Base-by-base conservation (phyloP, 2,888 invertebrate genomes). In the Cremastinae sp. region DNA sequence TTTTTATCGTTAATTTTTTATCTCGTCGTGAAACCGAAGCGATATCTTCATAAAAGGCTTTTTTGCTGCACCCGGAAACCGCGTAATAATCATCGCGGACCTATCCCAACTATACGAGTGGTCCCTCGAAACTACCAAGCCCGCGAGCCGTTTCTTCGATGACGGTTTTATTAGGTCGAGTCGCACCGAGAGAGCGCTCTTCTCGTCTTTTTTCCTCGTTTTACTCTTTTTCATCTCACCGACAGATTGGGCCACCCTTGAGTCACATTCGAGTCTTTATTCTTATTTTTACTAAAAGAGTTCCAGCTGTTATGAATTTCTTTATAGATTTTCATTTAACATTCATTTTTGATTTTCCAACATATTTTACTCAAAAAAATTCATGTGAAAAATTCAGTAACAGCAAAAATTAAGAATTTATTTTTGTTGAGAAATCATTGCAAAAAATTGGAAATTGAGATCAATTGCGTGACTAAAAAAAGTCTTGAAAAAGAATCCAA, bases 91-190 rank as follows among this genome's bases (percentile, higher is more conserved):
- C 47, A 8, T 49, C 43, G 28, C 56, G 43, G 72, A 70, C 69
- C 70, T 35, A 66, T 72, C 51, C 62, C 61, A 56, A 71, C 47
- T 37, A 53, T 37, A 14, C 41, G 20, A 18, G 3, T 12, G 22
- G 37, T 37, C n/a, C 22, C 45, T 18, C 53, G 66, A 35, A 51
- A 72, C 62, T 28, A n/a, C 56, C 41, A 55, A 71, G 68, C 41
- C 56, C 66, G 55, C 59, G 47, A 68, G 62, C 66, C 61, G 22
- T 62, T 68, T 53, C 16, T 22, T 22, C 49, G 71, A 61, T 51
- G 71, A 75, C 66, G 66, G 37, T 62, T 75, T 75, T 75, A 75
- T 56, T 56, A 22, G 22, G 49, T 55, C 16, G 16, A 47, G 45
- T 10, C 22, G 43, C 4, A 58, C 7, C 28, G 39, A 22, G 16